These are phyloP conservation scores for Trichonephila clavata DNA, from an alignment of 1,140 invertebrate species.

Conservation along the genomic window DNA sequence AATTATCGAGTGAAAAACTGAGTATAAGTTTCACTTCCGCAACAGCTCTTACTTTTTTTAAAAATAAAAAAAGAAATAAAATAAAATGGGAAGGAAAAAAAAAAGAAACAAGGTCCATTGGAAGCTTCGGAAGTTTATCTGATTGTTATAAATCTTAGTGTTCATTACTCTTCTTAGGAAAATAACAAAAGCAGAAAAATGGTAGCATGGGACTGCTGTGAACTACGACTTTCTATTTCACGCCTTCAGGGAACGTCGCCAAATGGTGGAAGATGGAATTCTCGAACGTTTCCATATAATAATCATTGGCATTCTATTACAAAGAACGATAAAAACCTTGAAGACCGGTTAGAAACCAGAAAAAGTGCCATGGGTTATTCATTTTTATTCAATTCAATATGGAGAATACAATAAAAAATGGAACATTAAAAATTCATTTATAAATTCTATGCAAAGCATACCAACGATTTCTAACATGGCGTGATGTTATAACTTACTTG, in stretches of 20 bases:
- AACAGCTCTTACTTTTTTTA: slow-evolving; percentile 36
- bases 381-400: not conserved
- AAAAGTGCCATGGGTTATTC: not conserved
- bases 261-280: not conserved
- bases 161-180: slow-evolving; percentile 59
- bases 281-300: not conserved
- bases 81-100: too few species aligned
- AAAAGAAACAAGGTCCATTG: slow-evolving; percentile 54
- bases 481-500: too few species aligned
- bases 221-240: slow-evolving; percentile 24
- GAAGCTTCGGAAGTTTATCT: slow-evolving; percentile 73
- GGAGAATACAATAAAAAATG: not conserved
- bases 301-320: slow-evolving; percentile 13
- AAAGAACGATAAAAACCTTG: not conserved
- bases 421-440: not conserved
- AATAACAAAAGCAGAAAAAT: not conserved
- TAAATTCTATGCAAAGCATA: too few species aligned
- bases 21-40: slow-evolving; percentile 60
- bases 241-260: not conserved
- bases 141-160: slow-evolving; percentile 69
- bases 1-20: not conserved
- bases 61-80: not conserved
- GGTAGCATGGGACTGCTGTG: slow-evolving; percentile 46
- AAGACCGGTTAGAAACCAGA: not conserved
- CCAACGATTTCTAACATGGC: too few species aligned